A percentile compares a stretch with the other conserved stretches of the same genome.
Evolutionary conservation across 1,140 invertebrate species (phyloP).

Genomic region (Macrostomum lignano): DNA sequence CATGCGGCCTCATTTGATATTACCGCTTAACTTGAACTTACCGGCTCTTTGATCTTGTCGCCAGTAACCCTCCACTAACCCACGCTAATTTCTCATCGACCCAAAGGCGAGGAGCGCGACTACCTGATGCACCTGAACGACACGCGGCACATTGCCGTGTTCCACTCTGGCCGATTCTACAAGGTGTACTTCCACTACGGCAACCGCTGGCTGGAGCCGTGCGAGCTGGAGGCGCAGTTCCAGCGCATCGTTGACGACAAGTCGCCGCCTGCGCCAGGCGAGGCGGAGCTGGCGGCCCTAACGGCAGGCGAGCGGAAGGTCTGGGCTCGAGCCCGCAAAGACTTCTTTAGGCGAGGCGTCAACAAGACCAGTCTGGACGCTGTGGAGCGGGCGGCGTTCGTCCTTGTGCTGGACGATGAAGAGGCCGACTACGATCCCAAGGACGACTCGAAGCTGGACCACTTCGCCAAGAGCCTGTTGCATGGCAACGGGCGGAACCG

Average conservation of each 20-base stretch:
- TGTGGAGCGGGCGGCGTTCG: constrained; percentile 46
- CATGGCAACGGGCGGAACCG: constrained; percentile 82
- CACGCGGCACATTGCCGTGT: constrained; percentile 67
- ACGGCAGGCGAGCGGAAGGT: constrained; percentile 56
- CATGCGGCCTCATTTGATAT: too few relatives aligned
- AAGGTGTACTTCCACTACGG: constrained; percentile 65
- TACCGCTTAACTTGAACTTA: too few relatives aligned
- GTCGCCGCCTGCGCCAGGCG: constrained; percentile 39
- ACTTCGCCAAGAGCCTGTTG: constrained; percentile 32
- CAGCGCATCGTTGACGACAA: constrained; percentile 56
- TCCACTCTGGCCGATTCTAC: constrained; percentile 66
- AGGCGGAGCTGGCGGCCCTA: constrained; percentile 57
- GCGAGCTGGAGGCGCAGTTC: constrained; percentile 51
- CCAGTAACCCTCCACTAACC: too few relatives aligned
- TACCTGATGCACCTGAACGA: constrained; percentile 43
- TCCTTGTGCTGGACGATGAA: constrained; percentile 55
- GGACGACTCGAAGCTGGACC: background rate
- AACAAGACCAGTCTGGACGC: constrained; percentile 3
- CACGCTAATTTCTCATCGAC: too few relatives aligned
- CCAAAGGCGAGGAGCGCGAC: constrained; percentile 14
- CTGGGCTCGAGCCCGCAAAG: constrained; percentile 56
- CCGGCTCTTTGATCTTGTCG: too few relatives aligned
- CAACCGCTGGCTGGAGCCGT: constrained; percentile 47
- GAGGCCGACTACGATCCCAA: background rate
- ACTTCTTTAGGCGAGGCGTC: constrained; percentile 24